Base-by-base conservation (phyloP, 1,140 invertebrate species). In the Ooceraea biroi region DNA sequence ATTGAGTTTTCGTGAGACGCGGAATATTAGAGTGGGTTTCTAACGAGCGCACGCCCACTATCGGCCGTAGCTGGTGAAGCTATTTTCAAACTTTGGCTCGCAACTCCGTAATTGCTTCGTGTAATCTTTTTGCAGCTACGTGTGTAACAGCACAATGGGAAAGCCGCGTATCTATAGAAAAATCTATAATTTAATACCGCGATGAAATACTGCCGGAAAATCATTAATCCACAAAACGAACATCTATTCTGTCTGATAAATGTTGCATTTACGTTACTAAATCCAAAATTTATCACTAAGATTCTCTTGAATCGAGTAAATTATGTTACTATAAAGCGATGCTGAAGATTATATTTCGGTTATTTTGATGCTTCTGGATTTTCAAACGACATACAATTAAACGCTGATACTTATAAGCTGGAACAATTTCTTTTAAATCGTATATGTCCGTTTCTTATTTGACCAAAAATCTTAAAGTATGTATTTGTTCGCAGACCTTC, bases 401-500 rank as follows among this genome's bases (percentile, higher is more conserved):
- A 36, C 36, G 36, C 36, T 36, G 36, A n/a, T n/a, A n/a, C n/a
- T n/a, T n/a, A 10, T 2, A 7, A 52, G 11, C 17, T n/a, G 11
- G 14, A 72, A 17, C 19, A 19, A 12, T 57, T 14, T 41, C 19
- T 48, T 22, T 27, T 48, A 17, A 66, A 65, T 19, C 30, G 14
- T 19, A 19, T 17, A n/a, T 1, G 7, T 46, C 63, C 14, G 22
- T 52, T 72, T 36, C 10, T 25, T 57, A 63, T 66, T 4, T 5
- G n/a, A 65, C 3, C 17, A 73, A 58, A 8, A 73, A 77, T 77
- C 22, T 74, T 61, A n/a, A 44, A 22, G 11, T 30, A 48, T 17
- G 48, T 12, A 8, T 78, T 91, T 82, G 93, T 94, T 95, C 92
- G 92, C 96, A 99, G 98, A 99, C 98, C 94, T 99, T 99, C 96